Conservation (phyloP, 2,888 invertebrate genomes). For the Autographa pulchrina region DNA sequence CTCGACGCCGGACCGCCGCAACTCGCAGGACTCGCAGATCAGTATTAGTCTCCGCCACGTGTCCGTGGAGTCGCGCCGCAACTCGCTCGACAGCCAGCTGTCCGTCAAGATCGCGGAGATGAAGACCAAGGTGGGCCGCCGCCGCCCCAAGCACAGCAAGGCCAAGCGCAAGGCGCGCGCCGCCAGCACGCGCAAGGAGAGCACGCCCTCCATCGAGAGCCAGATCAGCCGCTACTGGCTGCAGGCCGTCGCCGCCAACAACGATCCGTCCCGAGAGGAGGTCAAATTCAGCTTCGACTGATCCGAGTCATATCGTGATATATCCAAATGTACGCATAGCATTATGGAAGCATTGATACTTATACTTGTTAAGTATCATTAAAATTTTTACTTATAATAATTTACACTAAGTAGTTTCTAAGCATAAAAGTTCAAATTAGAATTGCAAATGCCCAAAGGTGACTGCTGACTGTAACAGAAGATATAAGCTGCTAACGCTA, state of each 20-base stretch:
- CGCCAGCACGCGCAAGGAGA: slow-evolving; percentile 88
- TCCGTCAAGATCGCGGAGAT: slow-evolving; percentile 96
- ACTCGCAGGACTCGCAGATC: slow-evolving; percentile 91
- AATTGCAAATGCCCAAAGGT: slow-evolving; percentile 61
- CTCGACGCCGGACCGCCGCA: slow-evolving; percentile 90
- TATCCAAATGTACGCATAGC: slow-evolving; percentile 50
- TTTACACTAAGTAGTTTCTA: slow-evolving; percentile 55
- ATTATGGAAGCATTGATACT: slow-evolving; percentile 36
- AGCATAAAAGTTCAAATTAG: slow-evolving; percentile 75
- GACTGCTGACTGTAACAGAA: slow-evolving; percentile 40
- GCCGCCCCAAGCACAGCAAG: slow-evolving; percentile 84
- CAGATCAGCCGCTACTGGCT: slow-evolving; percentile 92
- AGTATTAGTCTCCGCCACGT: slow-evolving; percentile 95
- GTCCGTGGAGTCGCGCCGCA: slow-evolving; percentile 95
- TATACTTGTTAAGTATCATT: slow-evolving; percentile 27
- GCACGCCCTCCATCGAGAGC: slow-evolving; percentile 95
- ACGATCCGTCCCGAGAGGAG: slow-evolving; percentile 88
- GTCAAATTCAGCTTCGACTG: slow-evolving; percentile 86
- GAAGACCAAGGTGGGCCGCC: slow-evolving; percentile 92
- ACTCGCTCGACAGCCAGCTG: slow-evolving; percentile 96
- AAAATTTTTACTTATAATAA: slow-evolving; percentile 48
- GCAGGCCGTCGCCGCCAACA: slow-evolving; percentile 89
- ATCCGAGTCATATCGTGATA: slow-evolving; percentile 59
- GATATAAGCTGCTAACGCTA: slow-evolving; percentile 51
- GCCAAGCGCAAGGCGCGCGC: slow-evolving; percentile 82